A percentile compares a stretch with the other conserved stretches of the same genome.
Conservation (phyloP, 2,113 vertebrate genomes). For the Tautogolabrus adspersus region DNA sequence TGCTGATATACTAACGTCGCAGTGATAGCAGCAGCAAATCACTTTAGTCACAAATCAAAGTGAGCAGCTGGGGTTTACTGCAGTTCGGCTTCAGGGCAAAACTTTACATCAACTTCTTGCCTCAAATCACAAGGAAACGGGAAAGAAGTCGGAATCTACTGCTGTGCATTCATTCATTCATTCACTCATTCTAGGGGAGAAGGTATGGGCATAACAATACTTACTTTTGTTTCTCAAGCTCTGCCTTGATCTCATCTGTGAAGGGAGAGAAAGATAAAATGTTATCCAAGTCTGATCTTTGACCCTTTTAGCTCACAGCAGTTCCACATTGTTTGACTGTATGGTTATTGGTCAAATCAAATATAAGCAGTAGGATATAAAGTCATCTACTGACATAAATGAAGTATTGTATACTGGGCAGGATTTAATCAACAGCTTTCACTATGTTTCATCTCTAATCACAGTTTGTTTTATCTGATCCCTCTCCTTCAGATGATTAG, state of each 20-base stretch:
- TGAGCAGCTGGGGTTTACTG: neutral
- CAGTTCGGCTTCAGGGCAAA: slow-evolving; percentile 15
- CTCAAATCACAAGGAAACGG: neutral
- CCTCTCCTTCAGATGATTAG: neutral
- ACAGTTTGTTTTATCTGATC: neutral
- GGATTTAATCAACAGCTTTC: neutral
- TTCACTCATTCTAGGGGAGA: neutral
- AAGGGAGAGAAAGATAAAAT: slow-evolving; percentile 62
- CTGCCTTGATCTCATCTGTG: slow-evolving; percentile 94
- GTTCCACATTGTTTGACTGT: neutral
- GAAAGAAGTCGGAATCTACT: neutral
- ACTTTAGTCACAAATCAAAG: slow-evolving; percentile 28
- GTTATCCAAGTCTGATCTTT: slow-evolving; percentile 31
- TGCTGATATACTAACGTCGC: slow-evolving; percentile 6
- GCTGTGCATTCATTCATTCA: neutral
- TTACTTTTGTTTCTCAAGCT: slow-evolving; percentile 93
- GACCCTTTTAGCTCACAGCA: slow-evolving; percentile 13
- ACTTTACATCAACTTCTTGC: neutral
- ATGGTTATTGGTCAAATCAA: neutral
- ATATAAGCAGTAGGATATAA: neutral
- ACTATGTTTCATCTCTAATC: neutral
- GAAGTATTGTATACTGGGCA: neutral
- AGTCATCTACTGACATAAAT: neutral
- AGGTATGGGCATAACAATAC: slow-evolving; percentile 33
- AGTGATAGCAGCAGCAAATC: slow-evolving; percentile 17